Evolutionary conservation across 1,140 invertebrate genomes (phyloP).

Genomic region (Wiebesia pumilae): DNA sequence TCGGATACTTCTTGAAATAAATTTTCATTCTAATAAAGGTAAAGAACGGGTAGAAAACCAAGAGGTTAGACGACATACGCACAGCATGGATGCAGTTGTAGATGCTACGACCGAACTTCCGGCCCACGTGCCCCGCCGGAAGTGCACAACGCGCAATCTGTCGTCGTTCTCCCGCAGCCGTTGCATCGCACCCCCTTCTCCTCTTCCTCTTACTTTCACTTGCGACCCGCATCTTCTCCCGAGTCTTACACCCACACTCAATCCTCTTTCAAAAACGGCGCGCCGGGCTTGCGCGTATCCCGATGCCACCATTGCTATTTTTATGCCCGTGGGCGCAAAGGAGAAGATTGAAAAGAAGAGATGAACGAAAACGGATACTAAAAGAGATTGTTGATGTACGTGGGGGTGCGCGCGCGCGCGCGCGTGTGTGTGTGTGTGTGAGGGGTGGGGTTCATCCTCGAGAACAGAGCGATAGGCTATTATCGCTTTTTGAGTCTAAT

Average conservation of each 20-base stretch:
- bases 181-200: slow-evolving; percentile 5
- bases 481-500: background rate
- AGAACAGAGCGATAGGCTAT: background rate
- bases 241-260: background rate
- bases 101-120: slow-evolving; percentile 20
- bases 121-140: slow-evolving; percentile 38
- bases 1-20: background rate
- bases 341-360: background rate
- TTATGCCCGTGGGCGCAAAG: background rate
- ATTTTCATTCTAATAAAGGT: background rate
- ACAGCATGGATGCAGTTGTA: background rate
- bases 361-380: background rate
- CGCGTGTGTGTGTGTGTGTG: no score
- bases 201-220: slow-evolving; percentile 19
- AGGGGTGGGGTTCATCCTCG: background rate
- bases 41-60: background rate
- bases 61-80: background rate
- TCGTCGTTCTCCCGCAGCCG: slow-evolving; percentile 10
- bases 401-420: background rate
- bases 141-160: slow-evolving; percentile 49
- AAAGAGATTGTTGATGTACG: slow-evolving; percentile 10
- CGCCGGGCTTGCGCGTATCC: background rate
- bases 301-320: background rate
- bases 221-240: slow-evolving; percentile 13
- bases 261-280: background rate